Base-by-base conservation (phyloP, 2,888 invertebrate genomes). In the Lottia scabra region DNA sequence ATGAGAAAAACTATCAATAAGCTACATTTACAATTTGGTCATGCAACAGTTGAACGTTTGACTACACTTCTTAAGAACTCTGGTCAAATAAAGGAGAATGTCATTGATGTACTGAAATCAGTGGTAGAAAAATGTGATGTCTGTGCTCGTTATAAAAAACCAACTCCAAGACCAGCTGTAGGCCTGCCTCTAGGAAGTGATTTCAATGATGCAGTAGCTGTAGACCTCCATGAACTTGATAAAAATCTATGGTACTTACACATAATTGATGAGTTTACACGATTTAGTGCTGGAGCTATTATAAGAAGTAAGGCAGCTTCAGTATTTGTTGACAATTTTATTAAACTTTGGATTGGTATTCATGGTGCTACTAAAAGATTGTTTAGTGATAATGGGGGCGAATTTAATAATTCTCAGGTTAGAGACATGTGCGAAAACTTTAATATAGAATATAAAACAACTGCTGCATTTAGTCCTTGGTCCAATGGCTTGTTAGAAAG, bases 391-490 rank as follows among this genome's bases (percentile, higher is more conserved):
- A 72, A 72, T 63, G 67, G 64, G 6, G 72, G 63, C 12, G 68
- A 72, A 43, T 72, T 72, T 43, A 69, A 64, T 46, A 72, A 72
- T 46, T n/a, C 63, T 5, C 63, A 68, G 23, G 67, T 72, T 30
- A 38, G 38, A 43, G 72, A 72, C 44, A 69, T 72, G 69, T 45
- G 65, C 45, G 69, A 72, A n/a, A 71, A 71, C 38, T 67, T 68
- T 15, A 73, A 71, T 56, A 73, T 67, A 46, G 38, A 68, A 63
- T 48, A 67, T 4, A 69, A 70, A 69, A 70, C 70, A 12, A 73
- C 73, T 19, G 67, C 73, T 56, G 73, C 70, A 0, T 72, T 43
- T 16, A 75, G 72, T 43, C 75, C 75, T 13, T 75, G 74, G 75
- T 66, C 62, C 45, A 65, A 74, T 68, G 68, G 69, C 23, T 13